Conservation (phyloP, 2,797 vertebrate species). For the Columba guinea region DNA sequence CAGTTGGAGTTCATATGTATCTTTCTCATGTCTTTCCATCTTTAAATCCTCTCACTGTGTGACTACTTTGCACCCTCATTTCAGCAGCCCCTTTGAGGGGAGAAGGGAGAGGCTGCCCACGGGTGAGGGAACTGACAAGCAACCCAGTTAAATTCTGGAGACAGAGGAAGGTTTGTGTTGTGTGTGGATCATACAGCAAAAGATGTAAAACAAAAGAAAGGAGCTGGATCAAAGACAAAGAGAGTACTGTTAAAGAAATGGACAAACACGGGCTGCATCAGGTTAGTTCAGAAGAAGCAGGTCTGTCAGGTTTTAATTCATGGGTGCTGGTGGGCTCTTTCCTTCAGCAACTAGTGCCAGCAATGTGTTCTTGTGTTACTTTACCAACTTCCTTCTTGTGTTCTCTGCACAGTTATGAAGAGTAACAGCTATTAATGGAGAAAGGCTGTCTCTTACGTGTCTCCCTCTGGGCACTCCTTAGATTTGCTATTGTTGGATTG, state of each 20-base stretch:
- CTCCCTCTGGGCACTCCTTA: not conserved
- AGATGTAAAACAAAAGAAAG: not conserved
- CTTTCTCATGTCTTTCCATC: not conserved
- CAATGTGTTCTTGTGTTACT: not conserved
- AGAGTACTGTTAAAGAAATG: not conserved
- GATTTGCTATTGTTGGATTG: constrained; percentile 8
- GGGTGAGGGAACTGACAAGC: not conserved
- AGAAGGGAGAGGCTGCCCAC: not conserved
- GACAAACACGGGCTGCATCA: not conserved
- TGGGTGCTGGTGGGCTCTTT: not conserved
- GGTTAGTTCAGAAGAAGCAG: not conserved
- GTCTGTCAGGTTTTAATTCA: not conserved
- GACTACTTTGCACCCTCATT: not conserved
- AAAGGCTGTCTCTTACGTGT: not conserved
- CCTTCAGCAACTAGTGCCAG: not conserved
- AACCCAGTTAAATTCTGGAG: not conserved
- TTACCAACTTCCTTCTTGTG: not conserved
- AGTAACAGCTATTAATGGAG: not conserved
- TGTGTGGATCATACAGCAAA: not conserved
- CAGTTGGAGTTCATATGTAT: not conserved
- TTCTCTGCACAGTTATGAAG: not conserved
- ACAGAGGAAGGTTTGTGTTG: not conserved
- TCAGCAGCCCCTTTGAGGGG: not conserved
- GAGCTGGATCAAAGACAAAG: not conserved
- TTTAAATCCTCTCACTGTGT: not conserved